Base-by-base conservation (phyloP, 1,140 invertebrate species). In the Psix sp. region DNA sequence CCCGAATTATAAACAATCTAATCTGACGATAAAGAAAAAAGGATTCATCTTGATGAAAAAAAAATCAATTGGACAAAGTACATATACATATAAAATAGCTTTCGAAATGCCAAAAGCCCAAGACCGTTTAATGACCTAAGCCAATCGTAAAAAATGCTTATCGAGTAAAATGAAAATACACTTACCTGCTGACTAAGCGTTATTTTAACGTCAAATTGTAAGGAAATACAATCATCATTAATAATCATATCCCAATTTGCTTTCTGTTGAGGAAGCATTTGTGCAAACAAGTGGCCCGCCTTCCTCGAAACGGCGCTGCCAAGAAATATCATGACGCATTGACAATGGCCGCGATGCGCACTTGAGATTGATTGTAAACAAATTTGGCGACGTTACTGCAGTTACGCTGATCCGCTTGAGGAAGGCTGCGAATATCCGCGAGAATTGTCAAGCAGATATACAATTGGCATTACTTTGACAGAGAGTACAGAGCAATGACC, bases 401-500 rank as follows among this genome's bases (percentile, higher is more conserved):
- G 26, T 10, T 29, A n/a, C n/a, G n/a, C n/a, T n/a, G 26, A n/a
- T 56, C n/a, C 57, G 36, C 62, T 72, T 72, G 75, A 51, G 71
- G 71, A 66, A 71, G 71, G 75, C 59, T 65, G 42, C 54, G 57
- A 66, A 60, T 66, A 60, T 59, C 54, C 54, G 62, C 45, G 52
- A 49, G 49, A 80, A 74, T 68, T 75, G 59, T 62, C 62, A 63
- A 71, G 51, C 71, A 52, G 76, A 70, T 62, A 62, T 76, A 66
- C 51, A 70, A 81, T 77, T 73, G 60, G 78, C 80, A 81, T 78
- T 80, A 67, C 76, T 78, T 76, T 77, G 65, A 77, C 76, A 63
- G 59, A 38, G 68, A 65, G 68, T 49, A 63, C 66, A 77, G 84
- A 83, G 82, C 84, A 85, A 84, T 85, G 84, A 84, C 84, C 84